Base-by-base conservation (phyloP, 1,140 invertebrate species). In the Lasioglossum baleicum region DNA sequence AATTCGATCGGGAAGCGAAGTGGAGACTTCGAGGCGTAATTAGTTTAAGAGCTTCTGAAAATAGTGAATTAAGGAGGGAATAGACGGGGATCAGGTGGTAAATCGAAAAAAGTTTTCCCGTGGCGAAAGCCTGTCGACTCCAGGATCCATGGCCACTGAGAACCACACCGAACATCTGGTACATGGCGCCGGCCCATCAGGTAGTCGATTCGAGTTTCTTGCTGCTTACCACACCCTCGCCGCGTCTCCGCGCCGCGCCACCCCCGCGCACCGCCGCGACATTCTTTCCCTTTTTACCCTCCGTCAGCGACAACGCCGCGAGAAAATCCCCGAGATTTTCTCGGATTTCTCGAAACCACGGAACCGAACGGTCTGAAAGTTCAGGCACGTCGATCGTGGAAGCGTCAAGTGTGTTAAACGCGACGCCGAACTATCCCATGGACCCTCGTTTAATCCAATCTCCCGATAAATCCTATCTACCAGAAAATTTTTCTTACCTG, bases 241-340 rank as follows among this genome's bases (percentile, higher is more conserved):
- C 2, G 48, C 35, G 22, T 40, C 44, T 8, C 35, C 15, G n/a
- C 31, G 13, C 31, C 51, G 40, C 35, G 48, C 61, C 13, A 20
- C 35, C 26, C 26, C 31, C 17, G 31, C 42, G 48, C 35, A 17
- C 13, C 26, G 42, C 61, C 76, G 48, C 83, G 77, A 83, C 85
- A 87, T 87, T 87, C 75, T 85, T 87, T 80, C 77, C 71, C 75
- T 86, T 79, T 77, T 82, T 81, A 72, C 51, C 67, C 64, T 15
- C 60, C 42, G 68, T 63, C 69, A 63, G 69, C 68, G 73, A 80
- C 64, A 66, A 78, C 68, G 73, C 75, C 76, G 63, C 20, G 58
- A 78, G 84, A 76, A 87, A 87, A 87, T 86, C 85, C 78, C 15
- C 13, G 64, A 83, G 84, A 87, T 87, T 83, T 86, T 64, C 84